phyloP scores from a whole-genome alignment of 2,113 vertebrate genomes.

The Eonycteris spelaea region DNA sequence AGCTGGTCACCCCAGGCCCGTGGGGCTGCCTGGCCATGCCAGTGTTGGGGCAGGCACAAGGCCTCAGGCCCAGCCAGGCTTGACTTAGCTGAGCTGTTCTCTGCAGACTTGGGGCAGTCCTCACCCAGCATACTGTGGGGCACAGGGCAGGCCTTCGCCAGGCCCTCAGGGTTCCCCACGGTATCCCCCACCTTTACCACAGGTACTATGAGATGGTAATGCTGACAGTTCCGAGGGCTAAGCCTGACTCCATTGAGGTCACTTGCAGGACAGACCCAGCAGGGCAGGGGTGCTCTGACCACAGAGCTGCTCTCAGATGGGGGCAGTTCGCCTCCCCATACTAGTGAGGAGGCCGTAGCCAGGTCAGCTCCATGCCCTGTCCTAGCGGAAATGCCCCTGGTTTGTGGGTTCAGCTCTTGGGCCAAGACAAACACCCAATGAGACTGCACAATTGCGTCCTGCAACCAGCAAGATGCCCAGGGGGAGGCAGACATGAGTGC shows the following conservation, averaged over 20 bases:
- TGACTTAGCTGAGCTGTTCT: not conserved
- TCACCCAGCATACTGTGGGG: not conserved
- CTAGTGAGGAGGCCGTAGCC: not conserved
- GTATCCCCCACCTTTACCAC: not conserved
- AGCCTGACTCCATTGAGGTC: not conserved
- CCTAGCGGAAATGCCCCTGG: slow-evolving; percentile 41
- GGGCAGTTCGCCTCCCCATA: not conserved
- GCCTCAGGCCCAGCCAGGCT: not conserved
- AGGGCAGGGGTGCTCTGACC: not conserved
- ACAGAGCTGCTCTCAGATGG: not conserved
- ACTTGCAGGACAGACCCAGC: fast-evolving
- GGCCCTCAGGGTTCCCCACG: not conserved
- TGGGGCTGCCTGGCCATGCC: not conserved
- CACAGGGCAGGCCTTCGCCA: not conserved
- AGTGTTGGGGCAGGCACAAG: not conserved
- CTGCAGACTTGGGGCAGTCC: not conserved
- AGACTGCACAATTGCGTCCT: slow-evolving; percentile 24
- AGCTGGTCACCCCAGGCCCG: not conserved
- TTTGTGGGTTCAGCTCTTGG: slow-evolving; percentile 19
- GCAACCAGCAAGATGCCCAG: slow-evolving; percentile 21
- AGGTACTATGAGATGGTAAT: not conserved
- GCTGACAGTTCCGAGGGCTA: not conserved
- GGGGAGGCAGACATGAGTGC: not conserved
- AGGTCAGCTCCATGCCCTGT: slow-evolving; percentile 23
- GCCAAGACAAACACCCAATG: slow-evolving; percentile 52